phyloP scores from a whole-genome alignment of 2,888 invertebrate species.

The Pollenia amentaria region DNA sequence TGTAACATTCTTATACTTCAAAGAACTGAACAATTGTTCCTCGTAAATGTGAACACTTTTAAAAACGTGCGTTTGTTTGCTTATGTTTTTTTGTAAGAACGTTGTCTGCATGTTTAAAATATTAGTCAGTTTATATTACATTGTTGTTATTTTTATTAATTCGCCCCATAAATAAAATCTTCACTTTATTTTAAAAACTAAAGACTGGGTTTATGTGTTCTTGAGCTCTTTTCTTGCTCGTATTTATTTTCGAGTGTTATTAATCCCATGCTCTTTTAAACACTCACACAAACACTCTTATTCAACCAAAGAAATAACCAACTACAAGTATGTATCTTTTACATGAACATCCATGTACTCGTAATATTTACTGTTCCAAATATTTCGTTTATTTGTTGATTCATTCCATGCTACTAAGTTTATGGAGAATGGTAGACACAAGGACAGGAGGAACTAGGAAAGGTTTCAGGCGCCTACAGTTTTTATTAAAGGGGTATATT shows the following conservation, averaged over 20 bases:
- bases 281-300: constrained; percentile 33
- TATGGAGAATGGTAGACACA: neutral
- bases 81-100: neutral
- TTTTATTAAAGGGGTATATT: too few relatives aligned
- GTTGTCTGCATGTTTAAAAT: neutral
- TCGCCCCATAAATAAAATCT: constrained; percentile 67
- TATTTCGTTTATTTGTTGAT: neutral
- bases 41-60: neutral
- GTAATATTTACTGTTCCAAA: constrained; percentile 20
- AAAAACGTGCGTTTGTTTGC: constrained; percentile 12
- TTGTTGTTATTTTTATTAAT: constrained; percentile 53
- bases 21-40: neutral
- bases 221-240: neutral
- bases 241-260: constrained; percentile 19
- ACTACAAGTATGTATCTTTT: constrained; percentile 29
- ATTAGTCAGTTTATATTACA: constrained; percentile 13
- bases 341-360: constrained; percentile 4
- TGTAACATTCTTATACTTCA: too few relatives aligned
- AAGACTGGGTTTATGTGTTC: constrained; percentile 3
- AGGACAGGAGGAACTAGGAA: neutral
- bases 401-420: neutral
- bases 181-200: constrained; percentile 44
- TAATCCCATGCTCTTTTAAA: constrained; percentile 49
- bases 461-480: neutral
- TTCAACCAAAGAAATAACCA: constrained; percentile 7